phyloP scores from a whole-genome alignment of 2,797 vertebrate species.

The Epinephelus coioides region DNA sequence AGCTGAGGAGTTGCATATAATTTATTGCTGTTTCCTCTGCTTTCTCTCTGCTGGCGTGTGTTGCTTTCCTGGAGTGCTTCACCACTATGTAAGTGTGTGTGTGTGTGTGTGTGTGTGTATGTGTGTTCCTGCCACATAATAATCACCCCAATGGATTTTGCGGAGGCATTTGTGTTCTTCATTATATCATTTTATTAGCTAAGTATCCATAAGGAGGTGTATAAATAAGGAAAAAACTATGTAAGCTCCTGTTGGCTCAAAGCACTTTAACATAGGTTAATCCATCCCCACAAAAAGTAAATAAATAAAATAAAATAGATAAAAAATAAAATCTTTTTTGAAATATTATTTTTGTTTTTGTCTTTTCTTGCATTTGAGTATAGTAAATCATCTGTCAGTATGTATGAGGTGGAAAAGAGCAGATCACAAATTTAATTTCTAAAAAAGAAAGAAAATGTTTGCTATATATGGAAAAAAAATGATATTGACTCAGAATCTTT shows the following conservation, averaged over 20 bases:
- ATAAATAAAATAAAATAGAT: too few species aligned
- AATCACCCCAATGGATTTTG: constrained; percentile 11
- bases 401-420: not conserved
- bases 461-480: too few species aligned
- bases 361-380: not conserved
- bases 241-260: not conserved
- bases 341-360: too few species aligned
- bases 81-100: not conserved
- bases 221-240: not conserved
- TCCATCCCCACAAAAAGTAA: not conserved
- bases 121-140: constrained; percentile 1
- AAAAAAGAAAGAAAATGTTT: not conserved
- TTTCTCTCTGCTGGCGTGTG: not conserved
- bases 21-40: constrained; percentile 2
- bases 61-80: not conserved
- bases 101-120: constrained; percentile 7
- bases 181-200: constrained; percentile 4
- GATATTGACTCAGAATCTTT: not conserved
- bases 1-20: constrained; percentile 13
- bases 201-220: not conserved
- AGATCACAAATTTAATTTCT: too few species aligned
- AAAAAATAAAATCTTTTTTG: too few species aligned
- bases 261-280: not conserved
- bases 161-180: not conserved
- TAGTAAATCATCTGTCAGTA: not conserved